Base-by-base conservation (phyloP, 2,888 invertebrate genomes). In the Papilio protenor region DNA sequence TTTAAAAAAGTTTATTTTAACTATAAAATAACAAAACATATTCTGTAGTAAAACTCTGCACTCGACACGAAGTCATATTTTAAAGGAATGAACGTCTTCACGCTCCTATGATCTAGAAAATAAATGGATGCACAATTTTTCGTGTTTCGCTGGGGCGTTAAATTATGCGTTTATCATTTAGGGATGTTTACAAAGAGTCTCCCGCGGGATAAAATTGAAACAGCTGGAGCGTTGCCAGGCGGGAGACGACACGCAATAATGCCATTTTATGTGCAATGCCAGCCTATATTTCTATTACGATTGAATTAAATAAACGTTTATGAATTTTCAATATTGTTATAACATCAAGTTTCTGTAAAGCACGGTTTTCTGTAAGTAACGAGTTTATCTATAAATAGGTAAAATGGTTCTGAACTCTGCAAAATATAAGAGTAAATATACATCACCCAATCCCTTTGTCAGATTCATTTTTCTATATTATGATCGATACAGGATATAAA, bases 151-250 rank as follows among this genome's bases (percentile, higher is more conserved):
- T 87, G 89, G 86, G 89, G 92, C 91, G 91, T 92, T 93, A 93
- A 93, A 93, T 92, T 92, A 92, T 92, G 90, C 91, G 92, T 94
- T 93, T 92, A 94, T 93, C 93, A 93, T 93, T 94, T 92, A 92
- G 91, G 91, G 91, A 91, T 93, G 93, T 94, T 94, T 93, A 93
- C 93, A 90, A 89, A 88, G 86, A 87, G 83, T 87, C 86, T 88
- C 88, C 90, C 90, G 88, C 89, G 89, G 90, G 90, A 89, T 91
- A 88, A 91, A 93, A 94, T 94, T 94, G 94, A 94, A 94, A 94
- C 89, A 89, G 91, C 92, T 94, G 94, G 94, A 94, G 88, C 89
- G 80, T 79, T 91, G 93, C 94, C 93, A 93, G 89, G 85, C 78
- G 83, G 82, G 81, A 80, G 84, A 86, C 87, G 87, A 87, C 88